Conservation (phyloP, 2,888 invertebrate species). For the Euspilapteryx auroguttella region DNA sequence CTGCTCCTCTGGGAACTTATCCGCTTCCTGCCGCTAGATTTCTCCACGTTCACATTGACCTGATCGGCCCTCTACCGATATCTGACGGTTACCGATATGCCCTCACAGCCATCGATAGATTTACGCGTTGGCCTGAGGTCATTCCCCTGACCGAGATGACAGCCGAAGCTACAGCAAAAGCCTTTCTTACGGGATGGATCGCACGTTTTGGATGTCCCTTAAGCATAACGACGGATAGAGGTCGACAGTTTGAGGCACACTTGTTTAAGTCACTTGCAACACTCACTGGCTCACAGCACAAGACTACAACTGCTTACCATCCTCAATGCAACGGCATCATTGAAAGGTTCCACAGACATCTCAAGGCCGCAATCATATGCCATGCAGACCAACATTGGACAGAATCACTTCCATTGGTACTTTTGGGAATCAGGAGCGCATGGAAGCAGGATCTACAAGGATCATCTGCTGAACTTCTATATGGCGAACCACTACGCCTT, state of each 20-base stretch:
- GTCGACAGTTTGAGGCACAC: conserved; percentile 15
- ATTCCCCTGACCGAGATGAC: neutral
- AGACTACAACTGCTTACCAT: conserved; percentile 11
- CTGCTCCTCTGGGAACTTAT: conserved; percentile 8
- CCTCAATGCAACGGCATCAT: conserved; percentile 12
- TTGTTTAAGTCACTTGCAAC: conserved; percentile 8
- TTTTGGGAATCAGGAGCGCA: conserved; percentile 10
- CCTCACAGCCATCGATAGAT: too few species aligned
- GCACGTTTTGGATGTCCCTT: conserved; percentile 6
- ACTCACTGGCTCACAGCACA: conserved; percentile 9
- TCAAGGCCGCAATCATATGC: too few species aligned
- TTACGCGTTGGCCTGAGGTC: neutral
- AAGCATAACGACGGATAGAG: conserved; percentile 7
- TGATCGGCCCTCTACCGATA: conserved; percentile 20
- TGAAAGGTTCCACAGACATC: conserved; percentile 19
- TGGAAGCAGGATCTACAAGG: conserved; percentile 14
- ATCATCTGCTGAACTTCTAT: conserved; percentile 13
- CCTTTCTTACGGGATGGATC: conserved; percentile 1
- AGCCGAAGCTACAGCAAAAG: too few species aligned
- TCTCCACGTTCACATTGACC: conserved; percentile 27
- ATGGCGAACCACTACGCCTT: conserved; percentile 12
- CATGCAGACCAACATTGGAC: conserved; percentile 10
- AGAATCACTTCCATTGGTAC: conserved; percentile 13
- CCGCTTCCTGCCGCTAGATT: conserved; percentile 15
- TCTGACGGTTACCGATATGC: neutral